These are phyloP conservation scores for Sturnira hondurensis DNA, from an alignment of 2,113 vertebrate species.

Conservation along the genomic window DNA sequence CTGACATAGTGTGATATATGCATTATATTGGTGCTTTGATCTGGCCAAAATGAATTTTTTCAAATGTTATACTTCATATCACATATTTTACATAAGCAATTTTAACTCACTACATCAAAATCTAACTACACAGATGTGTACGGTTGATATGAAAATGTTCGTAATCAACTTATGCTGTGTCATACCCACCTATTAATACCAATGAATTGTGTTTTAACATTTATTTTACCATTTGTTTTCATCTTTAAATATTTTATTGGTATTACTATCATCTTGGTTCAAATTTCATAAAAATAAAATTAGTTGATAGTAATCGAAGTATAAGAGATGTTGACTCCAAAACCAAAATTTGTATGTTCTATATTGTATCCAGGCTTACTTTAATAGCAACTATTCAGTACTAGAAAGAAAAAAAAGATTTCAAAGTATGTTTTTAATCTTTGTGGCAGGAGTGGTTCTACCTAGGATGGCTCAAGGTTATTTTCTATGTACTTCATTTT, in stretches of 20 bases:
- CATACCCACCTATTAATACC: background rate
- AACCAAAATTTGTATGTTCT: background rate
- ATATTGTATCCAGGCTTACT: background rate
- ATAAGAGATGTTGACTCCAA: background rate
- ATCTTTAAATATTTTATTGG: background rate
- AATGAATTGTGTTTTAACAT: background rate
- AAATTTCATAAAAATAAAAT: background rate
- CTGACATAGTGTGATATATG: constrained; percentile 17
- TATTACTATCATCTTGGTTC: background rate
- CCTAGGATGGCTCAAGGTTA: constrained; percentile 10
- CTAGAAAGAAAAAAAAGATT: background rate
- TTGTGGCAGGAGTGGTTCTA: background rate
- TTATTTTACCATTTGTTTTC: constrained; percentile 24
- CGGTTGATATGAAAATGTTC: constrained; percentile 45
- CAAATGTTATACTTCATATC: constrained; percentile 32
- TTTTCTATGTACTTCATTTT: background rate
- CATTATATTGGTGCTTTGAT: constrained; percentile 56
- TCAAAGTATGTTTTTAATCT: constrained; percentile 36
- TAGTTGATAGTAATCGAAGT: background rate
- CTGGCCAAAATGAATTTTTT: constrained; percentile 63
- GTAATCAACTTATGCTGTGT: constrained; percentile 35
- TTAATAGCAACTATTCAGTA: background rate
- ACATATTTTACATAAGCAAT: constrained; percentile 49
- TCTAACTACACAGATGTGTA: constrained; percentile 55
- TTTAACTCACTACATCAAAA: constrained; percentile 56